Evolutionary conservation across 2,888 invertebrate genomes (phyloP), one percentile per base, ranked within the genome.

Genomic region (Melinopterus prodromus): DNA sequence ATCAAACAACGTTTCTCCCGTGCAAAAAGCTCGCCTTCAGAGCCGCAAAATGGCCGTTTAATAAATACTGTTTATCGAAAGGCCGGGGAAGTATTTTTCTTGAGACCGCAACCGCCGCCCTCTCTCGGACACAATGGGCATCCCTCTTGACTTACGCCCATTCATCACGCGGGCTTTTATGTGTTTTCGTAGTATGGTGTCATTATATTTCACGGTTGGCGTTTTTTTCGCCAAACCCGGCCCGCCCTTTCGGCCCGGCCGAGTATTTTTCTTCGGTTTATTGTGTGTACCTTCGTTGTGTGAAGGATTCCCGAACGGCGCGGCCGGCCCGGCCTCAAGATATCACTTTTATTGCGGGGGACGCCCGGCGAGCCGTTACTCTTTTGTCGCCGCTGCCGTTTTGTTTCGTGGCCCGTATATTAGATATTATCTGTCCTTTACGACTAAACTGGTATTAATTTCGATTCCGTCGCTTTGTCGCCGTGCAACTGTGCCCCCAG

Each of bases 101-200:
- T 74, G 35, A 36, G 35, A 35, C 7, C 35, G 37, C 74, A 74
- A 36, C 74, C 14, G 35, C 16, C 36, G 74, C 37, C 36, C 74
- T 37, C 35, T 15, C 37, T 74, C 37, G 74, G 35, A 74, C 74
- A 74, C 74, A 74, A 74, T 74, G n/a, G 74, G 37, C 74, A n/a
- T 74, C 74, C 74, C 53, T 35, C 74, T 74, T 74, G 74, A 74
- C 74, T 74, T 74, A 37, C 35, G 36, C 74, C 74, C 74, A 74
- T 74, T 74, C 74, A 74, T 74, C 74, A 74, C 74, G n/a, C 26
- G n/a, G 16, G 35, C 74, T 9, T 74, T 74, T 74, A 74, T 74
- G 74, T 74, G 74, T 74, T 74, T 74, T 74, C 74, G 74, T 74
- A 74, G 74, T 74, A 74, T 74, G 37, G 74, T 74, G 74, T 74